Base-by-base conservation (phyloP, 2,888 invertebrate genomes). In the Oscheius myriophilus region DNA sequence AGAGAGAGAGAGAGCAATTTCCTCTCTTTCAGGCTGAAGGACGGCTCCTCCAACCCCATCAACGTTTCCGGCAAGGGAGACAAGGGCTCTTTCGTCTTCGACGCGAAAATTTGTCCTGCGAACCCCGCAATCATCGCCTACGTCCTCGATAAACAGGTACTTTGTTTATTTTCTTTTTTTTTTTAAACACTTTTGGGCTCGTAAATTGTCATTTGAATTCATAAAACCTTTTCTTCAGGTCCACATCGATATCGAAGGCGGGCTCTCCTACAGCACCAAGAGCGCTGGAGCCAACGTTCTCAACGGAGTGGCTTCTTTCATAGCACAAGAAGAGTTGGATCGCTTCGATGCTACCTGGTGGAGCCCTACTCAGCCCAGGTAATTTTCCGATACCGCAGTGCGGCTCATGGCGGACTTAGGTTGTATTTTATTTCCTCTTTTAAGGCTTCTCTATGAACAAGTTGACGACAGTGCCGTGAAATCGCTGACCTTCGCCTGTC, bases 301-400 rank as follows among this genome's bases (percentile, higher is more conserved):
- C 11, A 75, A 75, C 58, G 97, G 97, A 0, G 92, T 94, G n/a
- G 96, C 98, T 0, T 95, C 95, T 1, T 98, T 96, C 88, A 95
- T 98, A 0, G 95, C 95, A 87, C 97, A 97, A 88, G 98, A 98
- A 87, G 98, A 98, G 89, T 96, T 98, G 88, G 93, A 93, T 76
- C 90, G 96, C 43, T 97, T 95, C 87, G 93, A 93, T 69, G 97
- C 96, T 0, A 96, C 94, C 88, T 98, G 97, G 97, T 98, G 98
- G 97, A 94, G 95, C 85, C 94, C 95, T 0, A 90, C 90, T 16
- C 16, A 59, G 2, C 45, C 52, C 14, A 64, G 73, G 69, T 75
- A 55, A 26, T 39, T 55, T 21, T 2, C 2, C 25, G n/a, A 18
- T n/a, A n/a, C 49, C 49, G 49, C 49, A 6, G 11, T 6, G 49